These are phyloP conservation scores for Numenius arquata DNA, from an alignment of 2,113 vertebrate genomes.

Conservation along the genomic window DNA sequence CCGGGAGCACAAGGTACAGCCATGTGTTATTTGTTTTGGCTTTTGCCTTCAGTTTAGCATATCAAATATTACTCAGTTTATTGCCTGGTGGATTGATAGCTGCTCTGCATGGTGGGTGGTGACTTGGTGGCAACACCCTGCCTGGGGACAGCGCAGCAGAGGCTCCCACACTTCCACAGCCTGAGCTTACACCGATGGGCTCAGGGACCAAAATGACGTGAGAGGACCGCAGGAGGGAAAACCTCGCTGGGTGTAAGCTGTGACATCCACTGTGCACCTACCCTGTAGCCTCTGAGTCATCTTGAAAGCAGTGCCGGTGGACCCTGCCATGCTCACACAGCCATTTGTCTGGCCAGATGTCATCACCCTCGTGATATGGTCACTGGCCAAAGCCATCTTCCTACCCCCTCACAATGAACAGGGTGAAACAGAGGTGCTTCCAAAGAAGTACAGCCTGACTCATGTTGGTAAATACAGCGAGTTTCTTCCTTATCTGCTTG, in stretches of 20 bases:
- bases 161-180: background rate
- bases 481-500: background rate
- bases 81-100: background rate
- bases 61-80: background rate
- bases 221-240: background rate
- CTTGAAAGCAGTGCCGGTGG: background rate
- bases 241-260: background rate
- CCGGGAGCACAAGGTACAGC: background rate
- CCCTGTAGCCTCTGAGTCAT: background rate
- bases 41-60: background rate
- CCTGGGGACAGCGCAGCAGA: accelerated
- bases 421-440: background rate
- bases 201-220: accelerated
- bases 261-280: background rate
- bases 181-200: accelerated
- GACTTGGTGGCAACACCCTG: background rate
- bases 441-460: background rate
- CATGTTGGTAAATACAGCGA: background rate
- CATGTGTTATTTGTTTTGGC: background rate
- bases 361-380: accelerated
- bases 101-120: accelerated
- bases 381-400: background rate
- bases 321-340: background rate
- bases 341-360: accelerated
- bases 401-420: accelerated